Base-by-base conservation (phyloP, 2,888 invertebrate genomes). In the Drosophila multiciliata region DNA sequence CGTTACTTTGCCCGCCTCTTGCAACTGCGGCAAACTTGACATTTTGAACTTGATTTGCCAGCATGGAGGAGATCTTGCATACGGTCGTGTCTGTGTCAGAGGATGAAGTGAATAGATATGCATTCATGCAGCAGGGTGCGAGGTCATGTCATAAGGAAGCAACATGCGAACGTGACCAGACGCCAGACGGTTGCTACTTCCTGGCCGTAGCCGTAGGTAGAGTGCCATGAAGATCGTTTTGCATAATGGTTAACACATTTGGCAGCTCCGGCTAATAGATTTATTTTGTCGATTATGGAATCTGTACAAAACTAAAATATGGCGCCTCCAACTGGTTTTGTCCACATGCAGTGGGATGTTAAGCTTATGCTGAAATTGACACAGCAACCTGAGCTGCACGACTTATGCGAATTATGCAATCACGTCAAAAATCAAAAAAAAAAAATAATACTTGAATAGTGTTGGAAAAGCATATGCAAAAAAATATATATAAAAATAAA, bases 171-270 rank as follows among this genome's bases (percentile, higher is more conserved):
- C 85, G 89, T 87, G 85, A 87, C 73, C 66, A 63, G 78, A 68
- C 60, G 17, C 20, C 23, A 15, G 29, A 29, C 29, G 1, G 8
- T 60, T 63, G 35, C 57, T 42, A 68, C 70, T 82, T 75, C 77
- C 88, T 73, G 67, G 35, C 40, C 32, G 6, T 0, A 2, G n/a
- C 32, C 9, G n/a, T 49, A n/a, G 45, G 38, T 29, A n/a, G n/a
- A 61, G 55, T 58, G 70, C 49, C 66, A 50, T 54, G 32, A 73
- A 48, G 50, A 69, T 69, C 35, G 72, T 66, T 82, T 83, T 83
- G 88, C 86, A 84, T 88, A 88, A 85, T 80, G 49, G 50, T 75
- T 80, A 88, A 84, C 86, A 88, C 86, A 73, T 80, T 83, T 65
- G 50, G 55, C 52, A 32, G 38, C 33, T 35, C n/a, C 26, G 33